Base-by-base conservation (phyloP, 2,888 invertebrate genomes). In the Poecilus cupreus region DNA sequence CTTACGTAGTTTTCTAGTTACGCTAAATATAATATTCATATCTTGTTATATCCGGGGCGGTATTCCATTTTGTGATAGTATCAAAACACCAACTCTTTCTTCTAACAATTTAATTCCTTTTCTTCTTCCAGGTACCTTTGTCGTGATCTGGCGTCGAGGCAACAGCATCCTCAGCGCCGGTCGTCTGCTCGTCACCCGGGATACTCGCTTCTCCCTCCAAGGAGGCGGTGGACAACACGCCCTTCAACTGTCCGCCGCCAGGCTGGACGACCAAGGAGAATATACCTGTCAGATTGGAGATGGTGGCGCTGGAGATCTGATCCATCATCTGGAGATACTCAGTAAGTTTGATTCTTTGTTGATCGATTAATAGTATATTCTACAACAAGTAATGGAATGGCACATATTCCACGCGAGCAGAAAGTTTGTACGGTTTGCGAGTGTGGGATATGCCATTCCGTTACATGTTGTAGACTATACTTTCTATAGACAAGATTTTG, bases 231-330 rank as follows among this genome's bases (percentile, higher is more conserved):
- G 32, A 32, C 90, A 90, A 83, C 91, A 89, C 86, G 88, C 88
- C 81, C 87, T 92, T 81, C 90, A 91, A 86, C 89, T 92, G 82
- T 88, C 89, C 82, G 90, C 90, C 83, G 90, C 91, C 68, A 88
- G 88, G 83, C 89, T 91, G 46, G 88, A 90, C 51, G 91, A 92
- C 85, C 91, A 91, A 74, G 92, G 91, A 1, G 91, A 91, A 85
- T 92, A 92, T 86, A 90, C 91, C 43, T 92, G 92, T 85, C 91
- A 91, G 85, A 90, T 92, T 68, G 91, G 91, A 32, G 91, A 91
- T 81, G 90, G 90, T 20, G 89, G 90, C n/a, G 89, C 89, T 78
- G 89, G 90, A 22, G 91, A 91, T 84, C 89, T 91, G 82, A 90
- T 90, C 20, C 91, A 91, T 86, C 90, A 91, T n/a, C 89, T 92